Percentiles rank a stretch among this genome's conserved stretches.
These are phyloP conservation scores for Aplodontia rufa DNA, from an alignment of 2,113 vertebrate species.

Conservation along the genomic window DNA sequence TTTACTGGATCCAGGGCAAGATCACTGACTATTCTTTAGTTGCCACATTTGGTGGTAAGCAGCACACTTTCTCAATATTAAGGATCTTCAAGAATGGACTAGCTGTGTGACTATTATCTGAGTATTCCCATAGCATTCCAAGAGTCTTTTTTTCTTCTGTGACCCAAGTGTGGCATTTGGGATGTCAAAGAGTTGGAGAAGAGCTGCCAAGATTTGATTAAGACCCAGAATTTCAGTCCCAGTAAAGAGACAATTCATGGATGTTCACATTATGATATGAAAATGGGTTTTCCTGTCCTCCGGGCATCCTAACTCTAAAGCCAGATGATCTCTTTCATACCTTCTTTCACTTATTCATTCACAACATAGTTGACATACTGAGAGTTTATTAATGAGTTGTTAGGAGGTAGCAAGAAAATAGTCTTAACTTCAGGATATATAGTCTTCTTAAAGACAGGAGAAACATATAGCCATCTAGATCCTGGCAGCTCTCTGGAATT, in stretches of 20 bases:
- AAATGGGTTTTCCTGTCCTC: not conserved
- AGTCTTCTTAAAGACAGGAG: not conserved
- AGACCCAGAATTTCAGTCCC: not conserved
- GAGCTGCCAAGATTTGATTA: not conserved
- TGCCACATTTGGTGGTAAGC: not conserved
- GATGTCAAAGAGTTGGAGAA: not conserved
- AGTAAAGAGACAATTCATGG: not conserved
- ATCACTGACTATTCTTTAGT: not conserved
- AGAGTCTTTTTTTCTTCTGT: not conserved
- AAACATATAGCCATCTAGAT: not conserved
- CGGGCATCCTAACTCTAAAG: not conserved
- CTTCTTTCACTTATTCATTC: not conserved
- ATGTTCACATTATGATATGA: not conserved
- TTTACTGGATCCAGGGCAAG: not conserved
- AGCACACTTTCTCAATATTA: not conserved
- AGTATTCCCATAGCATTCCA: not conserved
- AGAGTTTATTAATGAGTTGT: not conserved
- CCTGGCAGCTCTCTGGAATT: not conserved
- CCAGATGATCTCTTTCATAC: not conserved
- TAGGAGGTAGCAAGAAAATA: not conserved
- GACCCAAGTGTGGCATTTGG: not conserved
- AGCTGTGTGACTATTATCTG: not conserved
- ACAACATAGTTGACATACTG: not conserved
- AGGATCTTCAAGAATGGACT: not conserved
- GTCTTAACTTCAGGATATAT: not conserved